Evolutionary conservation across 2,888 invertebrate species (phyloP).

Genomic region (Eulithis prunata): DNA sequence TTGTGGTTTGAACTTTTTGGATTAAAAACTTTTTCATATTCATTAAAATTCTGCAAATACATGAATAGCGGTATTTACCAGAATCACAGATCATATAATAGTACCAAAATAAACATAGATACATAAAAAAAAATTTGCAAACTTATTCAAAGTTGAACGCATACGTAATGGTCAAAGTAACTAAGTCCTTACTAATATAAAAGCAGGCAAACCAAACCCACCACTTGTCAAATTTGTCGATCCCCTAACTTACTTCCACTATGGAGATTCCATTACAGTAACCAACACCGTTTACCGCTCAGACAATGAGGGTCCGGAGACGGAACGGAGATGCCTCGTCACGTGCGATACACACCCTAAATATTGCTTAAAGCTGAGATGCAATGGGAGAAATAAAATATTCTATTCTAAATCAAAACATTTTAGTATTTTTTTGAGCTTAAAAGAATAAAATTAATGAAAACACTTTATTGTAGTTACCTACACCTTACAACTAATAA

Average conservation of each 20-base stretch:
- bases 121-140: too few relatives aligned
- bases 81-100: too few relatives aligned
- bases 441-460: background rate
- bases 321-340: conserved; percentile 50
- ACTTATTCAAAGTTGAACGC: too few relatives aligned
- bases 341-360: conserved; percentile 43
- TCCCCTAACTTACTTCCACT: conserved; percentile 20
- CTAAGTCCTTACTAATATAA: background rate
- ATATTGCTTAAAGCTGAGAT: conserved; percentile 30
- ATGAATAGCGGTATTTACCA: too few relatives aligned
- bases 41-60: too few relatives aligned
- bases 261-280: conserved; percentile 30
- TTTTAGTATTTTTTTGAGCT: too few relatives aligned
- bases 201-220: background rate
- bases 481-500: too few relatives aligned
- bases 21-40: too few relatives aligned
- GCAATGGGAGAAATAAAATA: conserved; percentile 30
- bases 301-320: conserved; percentile 46
- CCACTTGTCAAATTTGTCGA: background rate
- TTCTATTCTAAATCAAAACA: too few relatives aligned
- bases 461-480: too few relatives aligned
- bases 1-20: background rate
- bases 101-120: too few relatives aligned
- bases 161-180: too few relatives aligned
- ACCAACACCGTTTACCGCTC: conserved; percentile 26